Evolutionary conservation across 2,113 vertebrate species (phyloP).

Genomic region (Narcine bancroftii): DNA sequence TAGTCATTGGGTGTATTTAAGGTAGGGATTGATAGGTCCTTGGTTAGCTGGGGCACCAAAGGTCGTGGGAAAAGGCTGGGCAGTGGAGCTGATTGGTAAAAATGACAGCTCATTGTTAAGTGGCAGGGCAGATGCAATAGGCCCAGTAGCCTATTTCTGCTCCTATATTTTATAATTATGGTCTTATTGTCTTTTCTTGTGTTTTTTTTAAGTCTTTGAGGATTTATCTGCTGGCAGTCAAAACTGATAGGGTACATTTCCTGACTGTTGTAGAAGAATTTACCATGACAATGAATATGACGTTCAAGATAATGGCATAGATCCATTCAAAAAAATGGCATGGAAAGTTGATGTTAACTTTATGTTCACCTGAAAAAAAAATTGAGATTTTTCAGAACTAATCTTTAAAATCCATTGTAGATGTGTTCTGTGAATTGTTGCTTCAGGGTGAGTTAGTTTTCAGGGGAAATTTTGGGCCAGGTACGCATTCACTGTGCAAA

Average conservation of each 20-base stretch:
- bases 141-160: too few relatives aligned
- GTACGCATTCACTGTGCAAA: not conserved
- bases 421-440: not conserved
- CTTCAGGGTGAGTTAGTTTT: not conserved
- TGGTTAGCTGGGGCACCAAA: too few relatives aligned
- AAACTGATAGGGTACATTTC: not conserved
- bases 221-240: not conserved
- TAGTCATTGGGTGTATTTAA: too few relatives aligned
- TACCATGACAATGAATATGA: not conserved
- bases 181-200: not conserved
- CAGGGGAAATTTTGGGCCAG: not conserved
- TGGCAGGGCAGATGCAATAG: too few relatives aligned
- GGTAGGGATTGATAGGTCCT: too few relatives aligned
- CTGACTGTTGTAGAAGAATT: not conserved
- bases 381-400: not conserved
- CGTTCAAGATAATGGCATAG: not conserved
- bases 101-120: too few relatives aligned
- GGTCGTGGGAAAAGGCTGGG: too few relatives aligned
- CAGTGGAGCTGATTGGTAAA: too few relatives aligned
- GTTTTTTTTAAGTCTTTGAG: not conserved
- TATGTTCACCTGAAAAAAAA: not conserved
- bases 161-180: too few relatives aligned
- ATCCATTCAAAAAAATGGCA: not conserved
- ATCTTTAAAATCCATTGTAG: not conserved
- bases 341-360: not conserved